Percentiles rank a stretch among this genome's conserved stretches.
These are phyloP conservation scores for Pantelozetes paolii DNA, from an alignment of 2,888 invertebrate genomes.

Conservation along the genomic window DNA sequence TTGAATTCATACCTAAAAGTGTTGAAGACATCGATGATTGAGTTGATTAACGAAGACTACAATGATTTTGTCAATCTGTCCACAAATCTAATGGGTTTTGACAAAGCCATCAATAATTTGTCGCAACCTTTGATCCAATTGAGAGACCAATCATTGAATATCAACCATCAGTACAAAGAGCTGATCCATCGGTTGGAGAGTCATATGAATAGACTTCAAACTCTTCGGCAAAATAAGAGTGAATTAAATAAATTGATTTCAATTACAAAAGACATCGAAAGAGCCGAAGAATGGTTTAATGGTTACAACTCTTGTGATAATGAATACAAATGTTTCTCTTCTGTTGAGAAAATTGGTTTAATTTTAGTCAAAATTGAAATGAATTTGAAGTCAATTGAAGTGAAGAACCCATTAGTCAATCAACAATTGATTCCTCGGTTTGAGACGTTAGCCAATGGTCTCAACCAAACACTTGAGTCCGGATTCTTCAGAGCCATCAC, in stretches of 20 bases:
- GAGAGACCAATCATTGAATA: constrained; percentile 69
- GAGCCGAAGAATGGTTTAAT: constrained; percentile 26
- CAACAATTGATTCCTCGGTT: constrained; percentile 39
- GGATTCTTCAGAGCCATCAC: constrained; percentile 53
- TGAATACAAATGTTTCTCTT: background rate
- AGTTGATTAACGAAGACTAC: constrained; percentile 95
- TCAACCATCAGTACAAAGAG: constrained; percentile 23
- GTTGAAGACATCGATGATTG: constrained; percentile 88
- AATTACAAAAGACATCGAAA: constrained; percentile 46
- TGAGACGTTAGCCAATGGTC: constrained; percentile 50
- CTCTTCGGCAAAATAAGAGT: constrained; percentile 34
- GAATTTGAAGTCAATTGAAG: background rate
- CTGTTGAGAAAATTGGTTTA: constrained; percentile 17
- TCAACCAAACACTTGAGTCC: constrained; percentile 53
- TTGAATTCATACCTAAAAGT: constrained; percentile 83
- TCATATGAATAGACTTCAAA: constrained; percentile 13
- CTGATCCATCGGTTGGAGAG: constrained; percentile 8
- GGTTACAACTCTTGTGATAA: constrained; percentile 1
- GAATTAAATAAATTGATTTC: constrained; percentile 31
- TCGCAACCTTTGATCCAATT: constrained; percentile 74
- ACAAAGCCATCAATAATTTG: constrained; percentile 76
- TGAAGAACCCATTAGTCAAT: background rate
- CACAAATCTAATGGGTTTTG: constrained; percentile 85
- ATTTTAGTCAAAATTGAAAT: constrained; percentile 23
- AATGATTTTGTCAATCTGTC: constrained; percentile 96